A percentile compares a stretch with the other conserved stretches of the same genome.
Conservation (phyloP, 2,888 invertebrate species). For the Dastarcus helophoroides region DNA sequence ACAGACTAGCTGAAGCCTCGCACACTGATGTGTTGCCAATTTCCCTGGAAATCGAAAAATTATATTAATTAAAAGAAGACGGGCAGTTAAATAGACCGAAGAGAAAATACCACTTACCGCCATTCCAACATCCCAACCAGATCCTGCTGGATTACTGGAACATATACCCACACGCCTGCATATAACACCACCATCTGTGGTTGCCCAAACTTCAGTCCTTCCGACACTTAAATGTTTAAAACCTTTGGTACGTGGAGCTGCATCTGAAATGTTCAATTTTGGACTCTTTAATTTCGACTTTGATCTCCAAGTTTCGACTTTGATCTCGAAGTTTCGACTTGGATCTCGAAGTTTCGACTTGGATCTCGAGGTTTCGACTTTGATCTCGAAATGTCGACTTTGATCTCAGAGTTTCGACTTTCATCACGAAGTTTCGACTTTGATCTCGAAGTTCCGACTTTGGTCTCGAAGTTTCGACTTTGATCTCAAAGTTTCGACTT, state of each 20-base stretch:
- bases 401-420: too few species aligned
- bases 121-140: constrained; percentile 66
- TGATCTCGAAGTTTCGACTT: too few species aligned
- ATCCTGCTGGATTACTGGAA: constrained; percentile 58
- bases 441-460: too few species aligned
- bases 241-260: constrained; percentile 35
- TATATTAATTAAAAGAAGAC: constrained; percentile 7
- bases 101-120: constrained; percentile 33
- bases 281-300: too few species aligned
- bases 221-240: constrained; percentile 65
- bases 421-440: too few species aligned
- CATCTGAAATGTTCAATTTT: constrained; percentile 29
- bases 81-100: constrained; percentile 3
- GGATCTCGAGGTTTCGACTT: too few species aligned
- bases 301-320: too few species aligned
- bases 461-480: too few species aligned
- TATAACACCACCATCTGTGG: constrained; percentile 56
- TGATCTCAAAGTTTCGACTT: too few species aligned
- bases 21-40: constrained; percentile 32
- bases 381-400: too few species aligned
- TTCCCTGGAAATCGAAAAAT: constrained; percentile 39
- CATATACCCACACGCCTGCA: constrained; percentile 66
- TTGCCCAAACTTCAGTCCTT: constrained; percentile 62
- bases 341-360: too few species aligned
- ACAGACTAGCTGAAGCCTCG: constrained; percentile 25